These are phyloP conservation scores for Danio aesculapii DNA, from an alignment of 2,797 vertebrate species.

Conservation along the genomic window DNA sequence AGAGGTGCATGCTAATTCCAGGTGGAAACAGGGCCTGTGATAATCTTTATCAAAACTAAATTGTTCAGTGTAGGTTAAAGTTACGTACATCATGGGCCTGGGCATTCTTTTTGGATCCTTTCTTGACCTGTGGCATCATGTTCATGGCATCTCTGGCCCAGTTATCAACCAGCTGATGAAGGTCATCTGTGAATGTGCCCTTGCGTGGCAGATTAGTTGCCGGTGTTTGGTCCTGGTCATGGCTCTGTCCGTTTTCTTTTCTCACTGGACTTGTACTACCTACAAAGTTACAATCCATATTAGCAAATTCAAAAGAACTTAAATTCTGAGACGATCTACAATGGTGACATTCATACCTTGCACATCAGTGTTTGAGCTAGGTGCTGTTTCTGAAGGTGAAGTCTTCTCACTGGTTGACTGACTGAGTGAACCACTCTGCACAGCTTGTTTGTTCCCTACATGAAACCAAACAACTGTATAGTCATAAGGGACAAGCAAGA, in stretches of 20 bases:
- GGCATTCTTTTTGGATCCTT: slow-evolving; percentile 79
- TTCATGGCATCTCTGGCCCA: slow-evolving; percentile 95
- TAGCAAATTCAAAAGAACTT: neutral
- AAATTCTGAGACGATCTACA: slow-evolving; percentile 5
- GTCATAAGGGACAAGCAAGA: slow-evolving; percentile 5
- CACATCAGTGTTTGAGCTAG: slow-evolving; percentile 69
- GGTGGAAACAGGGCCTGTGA: no score
- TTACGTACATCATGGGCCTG: slow-evolving; percentile 71
- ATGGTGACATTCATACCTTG: slow-evolving; percentile 49
- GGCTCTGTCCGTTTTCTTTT: slow-evolving; percentile 78
- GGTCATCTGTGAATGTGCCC: slow-evolving; percentile 94
- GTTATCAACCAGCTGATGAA: slow-evolving; percentile 95
- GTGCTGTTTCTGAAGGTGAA: slow-evolving; percentile 62
- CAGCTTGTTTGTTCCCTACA: slow-evolving; percentile 59
- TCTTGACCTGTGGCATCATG: slow-evolving; percentile 87
- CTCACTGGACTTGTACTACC: slow-evolving; percentile 82
- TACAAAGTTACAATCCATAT: slow-evolving; percentile 58
- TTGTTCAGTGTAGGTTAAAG: neutral
- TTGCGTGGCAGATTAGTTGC: slow-evolving; percentile 81
- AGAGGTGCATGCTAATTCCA: no score
- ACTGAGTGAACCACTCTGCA: slow-evolving; percentile 62
- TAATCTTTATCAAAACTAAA: neutral
- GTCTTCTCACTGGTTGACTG: slow-evolving; percentile 43
- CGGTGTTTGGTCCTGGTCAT: slow-evolving; percentile 80
- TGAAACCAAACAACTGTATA: slow-evolving; percentile 70